Conservation (phyloP, 2,888 invertebrate species). For the Ischnus inquisitorius region DNA sequence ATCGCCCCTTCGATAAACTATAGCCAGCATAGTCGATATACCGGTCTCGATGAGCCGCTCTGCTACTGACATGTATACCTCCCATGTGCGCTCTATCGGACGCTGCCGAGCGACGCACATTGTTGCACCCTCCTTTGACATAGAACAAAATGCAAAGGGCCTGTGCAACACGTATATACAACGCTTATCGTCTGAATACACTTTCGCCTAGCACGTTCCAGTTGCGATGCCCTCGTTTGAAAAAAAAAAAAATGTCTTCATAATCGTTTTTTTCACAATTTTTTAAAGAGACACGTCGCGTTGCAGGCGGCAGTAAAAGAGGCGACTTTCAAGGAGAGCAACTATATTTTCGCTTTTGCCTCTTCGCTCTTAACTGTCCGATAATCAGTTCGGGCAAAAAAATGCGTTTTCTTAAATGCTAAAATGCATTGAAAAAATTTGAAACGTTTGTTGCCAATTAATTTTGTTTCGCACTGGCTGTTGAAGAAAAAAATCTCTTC, state of each 20-base stretch:
- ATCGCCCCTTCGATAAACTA: neutral
- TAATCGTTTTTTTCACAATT: neutral
- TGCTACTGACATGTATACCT: conserved; percentile 27
- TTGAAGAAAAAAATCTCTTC: neutral
- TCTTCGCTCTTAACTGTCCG: no score
- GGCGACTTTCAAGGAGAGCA: neutral
- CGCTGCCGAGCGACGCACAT: conserved; percentile 42
- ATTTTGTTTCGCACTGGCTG: no score
- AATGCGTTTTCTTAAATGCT: no score
- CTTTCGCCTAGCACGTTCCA: conserved; percentile 10
- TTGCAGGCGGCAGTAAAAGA: neutral
- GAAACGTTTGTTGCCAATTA: neutral
- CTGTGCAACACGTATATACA: conserved; percentile 26
- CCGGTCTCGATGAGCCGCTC: conserved; percentile 41
- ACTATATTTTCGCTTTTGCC: no score
- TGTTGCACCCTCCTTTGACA: conserved; percentile 51
- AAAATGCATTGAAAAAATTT: neutral
- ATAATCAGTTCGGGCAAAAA: no score
- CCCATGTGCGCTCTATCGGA: conserved; percentile 23
- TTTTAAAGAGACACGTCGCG: neutral
- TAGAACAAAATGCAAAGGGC: conserved; percentile 40
- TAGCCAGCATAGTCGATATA: conserved; percentile 25
- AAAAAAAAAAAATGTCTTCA: conserved; percentile 19
- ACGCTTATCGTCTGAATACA: conserved; percentile 25
- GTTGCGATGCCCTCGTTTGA: neutral